A percentile compares a stretch with the other conserved stretches of the same genome.
Conservation (phyloP, 2,113 vertebrate species). For the Rhagologus leucostigma region DNA sequence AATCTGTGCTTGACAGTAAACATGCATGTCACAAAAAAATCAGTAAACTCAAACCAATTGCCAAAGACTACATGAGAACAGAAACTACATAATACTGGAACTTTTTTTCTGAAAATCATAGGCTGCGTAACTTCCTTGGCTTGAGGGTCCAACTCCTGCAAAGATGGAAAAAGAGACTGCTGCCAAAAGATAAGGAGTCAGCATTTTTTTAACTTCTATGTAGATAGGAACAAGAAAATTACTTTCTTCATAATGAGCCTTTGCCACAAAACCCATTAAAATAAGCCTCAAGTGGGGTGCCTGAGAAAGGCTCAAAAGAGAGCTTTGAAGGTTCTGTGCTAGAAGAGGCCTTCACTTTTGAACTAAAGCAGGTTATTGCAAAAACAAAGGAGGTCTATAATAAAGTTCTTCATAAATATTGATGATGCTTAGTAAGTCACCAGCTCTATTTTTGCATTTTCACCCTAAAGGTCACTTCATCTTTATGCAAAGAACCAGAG, state of each 20-base stretch:
- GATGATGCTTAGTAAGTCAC: not conserved
- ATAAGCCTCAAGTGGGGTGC: not conserved
- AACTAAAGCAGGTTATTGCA: not conserved
- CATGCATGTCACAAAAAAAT: fast-evolving
- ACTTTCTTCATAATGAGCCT: not conserved
- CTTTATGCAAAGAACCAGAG: not conserved
- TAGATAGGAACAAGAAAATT: not conserved
- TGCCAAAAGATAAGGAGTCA: not conserved
- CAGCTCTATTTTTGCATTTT: not conserved
- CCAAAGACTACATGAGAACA: not conserved
- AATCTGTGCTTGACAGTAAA: not conserved
- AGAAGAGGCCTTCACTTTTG: not conserved
- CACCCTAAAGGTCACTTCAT: not conserved
- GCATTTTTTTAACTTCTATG: not conserved
- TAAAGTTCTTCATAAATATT: not conserved
- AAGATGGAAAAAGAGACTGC: not conserved
- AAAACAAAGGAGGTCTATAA: not conserved
- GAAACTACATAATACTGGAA: not conserved
- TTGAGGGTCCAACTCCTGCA: not conserved
- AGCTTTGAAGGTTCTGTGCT: not conserved
- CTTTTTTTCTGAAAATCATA: not conserved
- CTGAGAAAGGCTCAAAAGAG: not conserved
- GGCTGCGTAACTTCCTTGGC: not conserved
- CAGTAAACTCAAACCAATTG: not conserved
- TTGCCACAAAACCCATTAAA: not conserved